Evolutionary conservation across 2,797 vertebrate species (phyloP).

Genomic region (Cyclura pinguis): DNA sequence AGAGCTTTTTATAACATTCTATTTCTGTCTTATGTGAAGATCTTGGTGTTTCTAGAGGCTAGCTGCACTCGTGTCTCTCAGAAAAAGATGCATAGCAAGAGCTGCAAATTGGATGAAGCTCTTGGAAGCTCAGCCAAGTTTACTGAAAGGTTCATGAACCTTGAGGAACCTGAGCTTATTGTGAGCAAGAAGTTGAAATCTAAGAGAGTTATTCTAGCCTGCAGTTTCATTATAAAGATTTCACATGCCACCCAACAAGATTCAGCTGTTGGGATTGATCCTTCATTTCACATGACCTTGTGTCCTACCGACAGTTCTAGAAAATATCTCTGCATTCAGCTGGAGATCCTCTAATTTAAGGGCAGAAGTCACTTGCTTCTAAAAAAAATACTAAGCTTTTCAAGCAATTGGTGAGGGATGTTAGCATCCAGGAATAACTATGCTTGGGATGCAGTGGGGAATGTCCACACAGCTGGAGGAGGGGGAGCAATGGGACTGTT

Average conservation of each 20-base stretch:
- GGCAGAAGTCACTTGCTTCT: constrained; percentile 26
- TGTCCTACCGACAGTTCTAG: constrained; percentile 13
- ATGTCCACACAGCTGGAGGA: neutral
- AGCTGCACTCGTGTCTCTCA: neutral
- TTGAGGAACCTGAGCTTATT: constrained; percentile 28
- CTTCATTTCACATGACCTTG: neutral
- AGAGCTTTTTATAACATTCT: constrained; percentile 9
- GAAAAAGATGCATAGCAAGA: constrained; percentile 4
- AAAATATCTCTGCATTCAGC: constrained; percentile 16
- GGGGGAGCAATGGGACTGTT: neutral
- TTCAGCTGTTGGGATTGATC: neutral
- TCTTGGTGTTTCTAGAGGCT: neutral
- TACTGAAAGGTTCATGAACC: constrained; percentile 26
- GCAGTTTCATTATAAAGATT: neutral
- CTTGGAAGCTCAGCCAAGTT: neutral
- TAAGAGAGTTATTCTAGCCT: neutral
- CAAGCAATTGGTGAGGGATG: neutral
- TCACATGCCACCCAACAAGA: neutral
- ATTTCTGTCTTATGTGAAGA: neutral
- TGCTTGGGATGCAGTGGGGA: neutral
- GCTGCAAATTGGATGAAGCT: constrained; percentile 9
- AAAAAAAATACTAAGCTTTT: constrained; percentile 17
- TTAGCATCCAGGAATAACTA: neutral
- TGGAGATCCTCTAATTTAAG: constrained; percentile 20
- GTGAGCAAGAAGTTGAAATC: constrained; percentile 29